A percentile compares a stretch with the other conserved stretches of the same genome.
Evolutionary conservation across 2,113 vertebrate genomes (phyloP).

Genomic region (Hassar affinis): DNA sequence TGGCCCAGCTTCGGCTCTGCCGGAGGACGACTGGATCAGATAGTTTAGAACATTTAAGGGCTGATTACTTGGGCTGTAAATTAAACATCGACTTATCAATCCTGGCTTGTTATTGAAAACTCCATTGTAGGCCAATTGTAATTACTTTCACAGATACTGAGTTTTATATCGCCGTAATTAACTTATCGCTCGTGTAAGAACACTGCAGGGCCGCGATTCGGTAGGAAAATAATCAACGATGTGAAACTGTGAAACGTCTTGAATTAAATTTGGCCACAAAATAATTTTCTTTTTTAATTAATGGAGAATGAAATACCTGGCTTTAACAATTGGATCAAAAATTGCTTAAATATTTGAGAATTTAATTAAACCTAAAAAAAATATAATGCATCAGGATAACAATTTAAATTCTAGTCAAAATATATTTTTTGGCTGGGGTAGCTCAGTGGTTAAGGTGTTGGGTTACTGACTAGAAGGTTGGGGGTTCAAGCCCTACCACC

Average conservation of each 20-base stretch:
- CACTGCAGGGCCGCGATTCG: too few relatives aligned
- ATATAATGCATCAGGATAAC: background rate
- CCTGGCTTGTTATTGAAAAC: conserved; percentile 21
- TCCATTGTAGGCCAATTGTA: background rate
- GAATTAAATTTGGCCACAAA: too few relatives aligned
- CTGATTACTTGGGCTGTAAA: conserved; percentile 46
- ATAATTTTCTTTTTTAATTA: too few relatives aligned
- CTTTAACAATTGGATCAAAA: background rate
- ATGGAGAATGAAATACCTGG: background rate
- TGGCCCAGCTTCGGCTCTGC: background rate
- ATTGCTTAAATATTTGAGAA: background rate
- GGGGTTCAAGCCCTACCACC: too few relatives aligned
- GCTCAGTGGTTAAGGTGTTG: too few relatives aligned
- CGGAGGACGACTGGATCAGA: conserved; percentile 26
- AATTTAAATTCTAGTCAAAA: background rate
- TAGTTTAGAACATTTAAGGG: conserved; percentile 35
- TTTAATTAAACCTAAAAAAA: background rate
- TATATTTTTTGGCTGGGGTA: too few relatives aligned
- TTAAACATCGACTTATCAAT: conserved; percentile 34
- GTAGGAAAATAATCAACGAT: too few relatives aligned
- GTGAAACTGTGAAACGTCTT: background rate
- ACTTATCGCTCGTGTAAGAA: background rate
- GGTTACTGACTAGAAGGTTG: too few relatives aligned
- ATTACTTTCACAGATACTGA: background rate
- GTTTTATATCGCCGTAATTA: background rate